phyloP scores from a whole-genome alignment of 2,888 invertebrate species.

The Hedychridium roseum region DNA sequence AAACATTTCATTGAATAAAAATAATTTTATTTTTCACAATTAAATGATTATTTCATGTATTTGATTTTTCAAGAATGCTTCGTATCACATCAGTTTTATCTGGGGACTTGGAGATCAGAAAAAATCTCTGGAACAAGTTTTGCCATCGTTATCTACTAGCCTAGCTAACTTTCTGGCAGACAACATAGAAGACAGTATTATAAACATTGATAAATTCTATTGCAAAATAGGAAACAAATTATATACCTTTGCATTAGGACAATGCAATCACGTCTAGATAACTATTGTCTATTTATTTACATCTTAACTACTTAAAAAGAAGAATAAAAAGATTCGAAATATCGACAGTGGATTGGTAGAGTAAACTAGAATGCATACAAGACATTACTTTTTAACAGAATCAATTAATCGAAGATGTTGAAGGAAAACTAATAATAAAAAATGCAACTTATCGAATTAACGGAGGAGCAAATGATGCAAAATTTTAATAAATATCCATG shows the following conservation, averaged over 20 bases:
- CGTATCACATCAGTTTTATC: slow-evolving; percentile 84
- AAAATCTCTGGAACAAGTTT: slow-evolving; percentile 63
- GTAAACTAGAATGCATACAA: no score
- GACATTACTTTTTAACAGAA: no score
- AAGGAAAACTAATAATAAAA: no score
- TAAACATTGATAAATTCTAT: slow-evolving; percentile 68
- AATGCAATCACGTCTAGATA: no score
- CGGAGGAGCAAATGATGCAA: no score
- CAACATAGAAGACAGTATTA: slow-evolving; percentile 62
- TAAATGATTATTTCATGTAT: slow-evolving; percentile 33
- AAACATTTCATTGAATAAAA: slow-evolving; percentile 4
- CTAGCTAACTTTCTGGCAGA: slow-evolving; percentile 57
- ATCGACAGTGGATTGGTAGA: no score
- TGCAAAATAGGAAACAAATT: slow-evolving; percentile 82
- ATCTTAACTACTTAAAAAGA: no score
- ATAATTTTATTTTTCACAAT: slow-evolving; percentile 8
- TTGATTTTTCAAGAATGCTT: slow-evolving; percentile 73
- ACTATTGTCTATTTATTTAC: no score
- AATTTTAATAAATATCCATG: no score
- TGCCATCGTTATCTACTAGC: slow-evolving; percentile 66
- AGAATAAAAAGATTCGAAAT: no score
- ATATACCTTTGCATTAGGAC: slow-evolving; percentile 68
- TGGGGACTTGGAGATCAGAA: slow-evolving; percentile 80
- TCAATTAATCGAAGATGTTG: no score
- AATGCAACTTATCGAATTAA: no score